Evolutionary conservation across 1,140 invertebrate species (phyloP).

Genomic region (Grapholita molesta): DNA sequence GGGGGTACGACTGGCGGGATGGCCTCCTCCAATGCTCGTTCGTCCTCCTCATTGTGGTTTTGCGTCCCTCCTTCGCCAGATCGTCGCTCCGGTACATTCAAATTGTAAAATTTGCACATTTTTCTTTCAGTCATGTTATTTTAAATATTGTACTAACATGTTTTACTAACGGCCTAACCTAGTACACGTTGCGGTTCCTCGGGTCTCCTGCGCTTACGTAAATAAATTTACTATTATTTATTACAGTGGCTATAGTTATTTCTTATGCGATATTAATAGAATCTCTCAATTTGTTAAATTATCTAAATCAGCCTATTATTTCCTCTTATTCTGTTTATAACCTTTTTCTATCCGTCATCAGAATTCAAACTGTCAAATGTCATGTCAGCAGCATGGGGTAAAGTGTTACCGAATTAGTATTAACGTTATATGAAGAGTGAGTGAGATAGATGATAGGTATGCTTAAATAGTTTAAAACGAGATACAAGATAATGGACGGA

Average conservation of each 20-base stretch:
- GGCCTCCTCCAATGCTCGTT: conserved; percentile 53
- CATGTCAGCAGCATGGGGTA: conserved; percentile 43
- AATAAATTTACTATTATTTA: conserved; percentile 25
- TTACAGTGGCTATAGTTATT: conserved; percentile 36
- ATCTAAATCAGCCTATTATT: conserved; percentile 69
- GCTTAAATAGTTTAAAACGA: not conserved
- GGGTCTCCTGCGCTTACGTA: conserved; percentile 42
- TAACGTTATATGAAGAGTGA: not conserved
- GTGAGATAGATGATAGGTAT: not conserved
- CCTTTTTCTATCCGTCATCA: conserved; percentile 77
- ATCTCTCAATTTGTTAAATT: conserved; percentile 43
- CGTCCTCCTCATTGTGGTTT: conserved; percentile 61
- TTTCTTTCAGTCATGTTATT: conserved; percentile 76
- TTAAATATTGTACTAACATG: conserved; percentile 64
- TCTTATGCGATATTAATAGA: conserved; percentile 30
- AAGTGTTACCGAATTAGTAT: not conserved
- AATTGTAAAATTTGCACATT: conserved; percentile 77
- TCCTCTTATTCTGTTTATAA: conserved; percentile 73
- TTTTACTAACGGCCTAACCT: conserved; percentile 74
- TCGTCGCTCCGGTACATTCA: conserved; percentile 72
- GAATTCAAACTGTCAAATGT: conserved; percentile 69
- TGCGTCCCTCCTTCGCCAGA: conserved; percentile 47
- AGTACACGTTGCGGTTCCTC: conserved; percentile 67
- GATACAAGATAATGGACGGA: not conserved
- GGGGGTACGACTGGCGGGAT: conserved; percentile 82